phyloP scores from a whole-genome alignment of 2,888 invertebrate species.

The Catonia carolina region DNA sequence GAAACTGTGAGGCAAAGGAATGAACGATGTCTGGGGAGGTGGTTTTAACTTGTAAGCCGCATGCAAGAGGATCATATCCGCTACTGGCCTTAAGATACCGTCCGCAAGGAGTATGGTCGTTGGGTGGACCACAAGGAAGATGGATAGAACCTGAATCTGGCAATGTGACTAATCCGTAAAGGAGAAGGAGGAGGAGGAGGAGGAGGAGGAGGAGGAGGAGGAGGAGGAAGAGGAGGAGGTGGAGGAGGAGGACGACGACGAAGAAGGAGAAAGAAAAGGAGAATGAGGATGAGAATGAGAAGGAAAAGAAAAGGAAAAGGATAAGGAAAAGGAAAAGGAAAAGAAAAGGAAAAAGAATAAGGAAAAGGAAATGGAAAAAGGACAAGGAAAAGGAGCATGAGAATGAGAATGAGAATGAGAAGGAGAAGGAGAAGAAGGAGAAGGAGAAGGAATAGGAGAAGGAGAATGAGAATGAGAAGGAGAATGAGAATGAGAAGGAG shows the following conservation, averaged over 20 bases:
- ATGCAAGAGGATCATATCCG: background rate
- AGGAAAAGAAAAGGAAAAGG: background rate
- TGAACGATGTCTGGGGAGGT: background rate
- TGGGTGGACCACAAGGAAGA: no score
- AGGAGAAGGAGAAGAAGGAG: constrained; percentile 26
- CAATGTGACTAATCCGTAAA: no score
- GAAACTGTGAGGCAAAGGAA: background rate
- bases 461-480: no score
- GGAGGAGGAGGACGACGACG: background rate
- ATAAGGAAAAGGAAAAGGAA: background rate
- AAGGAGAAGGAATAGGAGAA: constrained; percentile 28
- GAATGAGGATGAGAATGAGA: background rate
- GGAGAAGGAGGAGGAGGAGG: background rate
- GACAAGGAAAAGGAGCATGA: constrained; percentile 19
- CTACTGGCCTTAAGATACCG: no score
- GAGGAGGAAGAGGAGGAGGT: constrained; percentile 1
- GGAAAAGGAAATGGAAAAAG: constrained; percentile 22
- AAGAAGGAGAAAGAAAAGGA: background rate
- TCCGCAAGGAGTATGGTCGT: no score
- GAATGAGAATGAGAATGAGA: constrained; percentile 12
- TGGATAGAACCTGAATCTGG: no score
- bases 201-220: background rate
- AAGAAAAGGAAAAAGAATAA: background rate
- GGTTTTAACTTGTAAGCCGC: no score
- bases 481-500: no score